Base-by-base conservation (phyloP, 2,797 vertebrate genomes). In the Bucorvus abyssinicus region DNA sequence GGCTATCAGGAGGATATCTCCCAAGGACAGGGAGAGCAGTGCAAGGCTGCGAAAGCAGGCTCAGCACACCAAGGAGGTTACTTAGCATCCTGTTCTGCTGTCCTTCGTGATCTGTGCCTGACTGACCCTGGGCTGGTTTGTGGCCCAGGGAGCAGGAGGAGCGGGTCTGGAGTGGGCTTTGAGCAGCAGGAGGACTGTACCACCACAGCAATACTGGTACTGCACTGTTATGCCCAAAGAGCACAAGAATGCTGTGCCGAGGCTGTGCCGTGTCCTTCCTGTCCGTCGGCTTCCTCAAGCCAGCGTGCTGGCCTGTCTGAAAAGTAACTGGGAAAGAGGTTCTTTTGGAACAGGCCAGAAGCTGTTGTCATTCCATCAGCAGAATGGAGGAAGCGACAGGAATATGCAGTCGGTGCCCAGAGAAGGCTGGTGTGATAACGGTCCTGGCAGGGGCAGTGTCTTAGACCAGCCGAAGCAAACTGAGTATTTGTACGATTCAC, bases 361-460 rank as follows among this genome's bases (percentile, higher is more conserved):
- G 18, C 38, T 36, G 45, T 10, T 49, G 45, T 22, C 7, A 7
- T 32, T 18, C 26, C 29, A 4, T 14, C 32, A 14, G 27, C 18
- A 10, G 59, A 60, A 34, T 2, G 9, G 45, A 71, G 53, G n/a
- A 47, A 27, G 13, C 36, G 61, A 3, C 17, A 23, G 49, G 57
- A 87, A 9, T 38, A 16, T 3, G 0, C 15, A 22, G 5, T 0
- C 1, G 3, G 29, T 50, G 34, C 42, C 36, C 26, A 6, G 55
- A 29, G 47, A 30, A 50, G 70, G 2, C 8, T 12, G 38, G 10
- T 1, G 3, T 15, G 19, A 40, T 65, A 5, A 21, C 26, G 22
- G 56, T 23, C 50, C 38, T 69, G 79, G 63, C n/a, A 49, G 57
- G 55, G 57, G 0, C 21, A 1, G 45, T 14, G 24, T 17, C 6